phyloP scores from a whole-genome alignment of 2,888 invertebrate species.

The Drosophila paranaensis region DNA sequence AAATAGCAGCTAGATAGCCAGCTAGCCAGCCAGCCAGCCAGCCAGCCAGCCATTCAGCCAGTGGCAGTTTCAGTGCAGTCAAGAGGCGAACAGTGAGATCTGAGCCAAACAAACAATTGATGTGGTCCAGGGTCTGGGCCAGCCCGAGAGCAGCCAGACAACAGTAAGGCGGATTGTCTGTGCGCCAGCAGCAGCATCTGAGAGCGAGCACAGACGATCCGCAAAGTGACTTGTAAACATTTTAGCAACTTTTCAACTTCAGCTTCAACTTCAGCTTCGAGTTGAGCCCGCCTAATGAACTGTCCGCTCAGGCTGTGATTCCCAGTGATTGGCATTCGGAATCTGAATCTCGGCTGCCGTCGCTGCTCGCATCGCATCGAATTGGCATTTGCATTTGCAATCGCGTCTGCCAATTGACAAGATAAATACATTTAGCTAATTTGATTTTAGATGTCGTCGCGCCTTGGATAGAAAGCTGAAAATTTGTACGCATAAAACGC shows the following conservation, averaged over 20 bases:
- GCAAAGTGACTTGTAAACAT: slow-evolving; percentile 80
- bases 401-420: slow-evolving; percentile 80
- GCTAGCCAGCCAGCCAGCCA: slow-evolving; percentile 8
- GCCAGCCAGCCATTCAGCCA: no score
- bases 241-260: slow-evolving; percentile 80
- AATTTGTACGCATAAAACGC: slow-evolving; percentile 77
- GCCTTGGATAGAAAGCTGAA: slow-evolving; percentile 60
- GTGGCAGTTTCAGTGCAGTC: slow-evolving; percentile 23
- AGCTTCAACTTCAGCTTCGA: slow-evolving; percentile 45
- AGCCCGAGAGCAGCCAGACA: slow-evolving; percentile 54
- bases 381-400: slow-evolving; percentile 26
- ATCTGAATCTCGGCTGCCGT: slow-evolving; percentile 16
- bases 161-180: slow-evolving; percentile 74
- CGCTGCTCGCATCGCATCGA: neutral
- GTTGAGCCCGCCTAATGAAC: slow-evolving; percentile 76
- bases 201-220: slow-evolving; percentile 55
- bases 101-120: slow-evolving; percentile 76
- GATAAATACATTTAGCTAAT: slow-evolving; percentile 82
- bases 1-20: slow-evolving; percentile 42
- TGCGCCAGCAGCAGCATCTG: slow-evolving; percentile 51
- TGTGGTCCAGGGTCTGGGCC: slow-evolving; percentile 52
- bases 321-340: slow-evolving; percentile 66
- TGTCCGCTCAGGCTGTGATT: slow-evolving; percentile 40
- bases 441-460: slow-evolving; percentile 63
- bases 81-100: slow-evolving; percentile 44